Base-by-base conservation (phyloP, 2,797 vertebrate genomes). In the Dryobates pubescens region DNA sequence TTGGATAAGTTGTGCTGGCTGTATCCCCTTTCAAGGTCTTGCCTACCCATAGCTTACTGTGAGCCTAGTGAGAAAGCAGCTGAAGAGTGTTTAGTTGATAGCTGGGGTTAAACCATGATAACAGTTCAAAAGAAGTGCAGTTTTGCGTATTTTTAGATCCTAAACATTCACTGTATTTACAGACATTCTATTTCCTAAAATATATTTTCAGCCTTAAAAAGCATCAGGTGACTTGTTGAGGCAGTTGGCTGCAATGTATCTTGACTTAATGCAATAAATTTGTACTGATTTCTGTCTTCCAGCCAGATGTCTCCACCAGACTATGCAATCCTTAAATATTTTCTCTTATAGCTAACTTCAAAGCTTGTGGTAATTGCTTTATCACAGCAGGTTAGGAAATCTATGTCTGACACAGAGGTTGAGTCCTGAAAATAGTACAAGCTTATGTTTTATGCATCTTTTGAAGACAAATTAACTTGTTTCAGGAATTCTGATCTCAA, bases 271-370 rank as follows among this genome's bases (percentile, higher is more conserved):
- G 38, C 18, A 82, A 89, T 73, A 90, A 90, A 88, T 88, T 90
- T 72, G 17, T 38, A 74, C 75, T 80, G 29, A 91, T 95, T 92
- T 84, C 80, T 82, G 24, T 68, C 88, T 95, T 93, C 88, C 88
- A 95, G 88, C 51, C 96, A 92, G 94, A 96, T 93, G 90, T 91
- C 91, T 95, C 94, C 91, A 94, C 86, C 75, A 87, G 91, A 93
- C 93, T 94, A 91, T 24, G 47, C 72, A 94, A 96, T 89, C 51
- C 56, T 89, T 86, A 67, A 72, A 75, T 91, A 75, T 51, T 82
- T 87, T 67, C 34, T 81, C 41, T 92, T 86, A 47, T 45, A 91
- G 47, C 56, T 80, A 38, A 77, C 56, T 93, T 95, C 72, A 92
- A 86, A 95, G 62, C 45, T 45, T 84, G 9, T 89, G 76, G 58